Evolutionary conservation across 2,888 invertebrate species (phyloP).

Genomic region (Trissolcus brochymenae): DNA sequence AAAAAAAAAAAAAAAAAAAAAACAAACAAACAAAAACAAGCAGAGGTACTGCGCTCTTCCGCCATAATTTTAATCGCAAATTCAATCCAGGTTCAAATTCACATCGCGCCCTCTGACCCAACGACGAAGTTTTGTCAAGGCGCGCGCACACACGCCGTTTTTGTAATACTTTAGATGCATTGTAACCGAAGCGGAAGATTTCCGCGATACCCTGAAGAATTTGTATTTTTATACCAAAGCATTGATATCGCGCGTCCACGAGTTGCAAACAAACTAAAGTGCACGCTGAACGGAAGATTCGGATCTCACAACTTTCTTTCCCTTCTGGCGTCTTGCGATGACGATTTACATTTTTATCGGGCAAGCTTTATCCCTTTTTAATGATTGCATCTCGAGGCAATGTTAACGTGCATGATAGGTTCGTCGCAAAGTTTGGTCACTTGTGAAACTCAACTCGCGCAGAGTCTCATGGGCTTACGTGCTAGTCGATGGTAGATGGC

Average conservation of each 20-base stretch:
- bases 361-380: slow-evolving; percentile 33
- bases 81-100: slow-evolving; percentile 4
- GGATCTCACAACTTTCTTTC: slow-evolving; percentile 44
- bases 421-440: slow-evolving; percentile 42
- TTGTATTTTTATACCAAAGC: slow-evolving; percentile 27
- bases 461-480: slow-evolving; percentile 37
- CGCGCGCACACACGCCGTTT: slow-evolving; percentile 9
- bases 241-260: slow-evolving; percentile 34
- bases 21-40: no score
- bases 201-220: slow-evolving; percentile 22
- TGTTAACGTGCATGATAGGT: slow-evolving; percentile 33
- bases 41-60: background rate
- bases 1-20: no score
- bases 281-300: slow-evolving; percentile 30
- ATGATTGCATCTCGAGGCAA: slow-evolving; percentile 37
- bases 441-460: slow-evolving; percentile 34
- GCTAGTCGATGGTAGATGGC: slow-evolving; percentile 44
- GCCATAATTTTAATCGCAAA: slow-evolving; percentile 15
- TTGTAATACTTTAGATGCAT: slow-evolving; percentile 6
- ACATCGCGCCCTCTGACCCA: background rate
- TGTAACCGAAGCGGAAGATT: slow-evolving; percentile 21
- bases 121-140: slow-evolving; percentile 1
- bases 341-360: slow-evolving; percentile 48
- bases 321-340: slow-evolving; percentile 43
- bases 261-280: slow-evolving; percentile 39